Base-by-base conservation (phyloP, 2,888 invertebrate genomes). In the Cheilosia pagana region DNA sequence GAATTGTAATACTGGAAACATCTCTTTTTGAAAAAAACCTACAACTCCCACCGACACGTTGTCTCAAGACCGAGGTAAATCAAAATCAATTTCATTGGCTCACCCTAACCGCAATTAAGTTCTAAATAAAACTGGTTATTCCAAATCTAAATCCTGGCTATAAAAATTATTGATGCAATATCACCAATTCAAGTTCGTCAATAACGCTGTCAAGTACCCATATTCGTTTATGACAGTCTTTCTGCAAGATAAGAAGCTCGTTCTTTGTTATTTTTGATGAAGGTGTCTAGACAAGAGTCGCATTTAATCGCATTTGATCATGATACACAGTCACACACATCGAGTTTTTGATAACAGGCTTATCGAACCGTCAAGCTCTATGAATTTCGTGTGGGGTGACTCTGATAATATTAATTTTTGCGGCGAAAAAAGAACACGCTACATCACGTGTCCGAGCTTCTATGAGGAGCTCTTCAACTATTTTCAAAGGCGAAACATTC, bases 381-480 rank as follows among this genome's bases (percentile, higher is more conserved):
- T 23, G 5, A 0, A 14, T 59, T 41, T 59, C 59, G 59, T 23
- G 59, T 59, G 59, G 59, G 59, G 59, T 43, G 59, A 41, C 41
- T 35, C 3, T 57, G 35, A 14, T 2, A n/a, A 23, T 59, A 10
- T 23, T 21, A 4, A n/a, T n/a, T n/a, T 43, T 41, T 59, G 23
- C 23, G 23, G 23, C 25, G 25, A 23, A 3, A 8, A 16, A 43
- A 14, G 3, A 41, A 59, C 41, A 21, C 59, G 14, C 41, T 31
- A 41, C 7, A 23, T 59, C 57, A 59, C 39, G 39, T 21, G 39
- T 39, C 21, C 57, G 21, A 14, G 35, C 39, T n/a, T 23, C 21
- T 12, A 21, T 10, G 7, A 23, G 14, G 25, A n/a, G 53, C 4
- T 21, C 41, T 43, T 41, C 10, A 59, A 41, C 23, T 16, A 41